These are phyloP conservation scores for Sakesphorus luctuosus DNA, from an alignment of 2,113 vertebrate genomes.

Conservation along the genomic window DNA sequence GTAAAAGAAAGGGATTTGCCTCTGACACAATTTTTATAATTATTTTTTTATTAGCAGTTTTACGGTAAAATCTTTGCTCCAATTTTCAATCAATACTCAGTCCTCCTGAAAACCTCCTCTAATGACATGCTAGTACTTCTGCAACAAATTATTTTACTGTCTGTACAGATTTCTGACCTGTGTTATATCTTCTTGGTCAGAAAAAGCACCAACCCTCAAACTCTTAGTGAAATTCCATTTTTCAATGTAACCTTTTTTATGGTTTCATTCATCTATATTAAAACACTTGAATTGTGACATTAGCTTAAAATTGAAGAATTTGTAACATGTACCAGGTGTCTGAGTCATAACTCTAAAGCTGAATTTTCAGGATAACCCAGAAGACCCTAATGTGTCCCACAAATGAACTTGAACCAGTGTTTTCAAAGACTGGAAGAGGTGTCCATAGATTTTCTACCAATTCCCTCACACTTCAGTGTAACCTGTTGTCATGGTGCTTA, in stretches of 20 bases:
- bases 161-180: not conserved
- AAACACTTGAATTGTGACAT: not conserved
- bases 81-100: not conserved
- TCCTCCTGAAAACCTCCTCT: not conserved
- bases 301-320: not conserved
- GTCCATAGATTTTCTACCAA: not conserved
- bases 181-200: not conserved
- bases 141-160: not conserved
- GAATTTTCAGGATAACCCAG: not conserved
- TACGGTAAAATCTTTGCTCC: not conserved
- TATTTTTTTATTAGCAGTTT: not conserved
- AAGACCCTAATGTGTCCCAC: not conserved
- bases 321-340: not conserved
- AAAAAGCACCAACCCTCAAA: not conserved
- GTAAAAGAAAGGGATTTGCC: not conserved
- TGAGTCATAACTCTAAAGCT: not conserved
- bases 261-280: not conserved
- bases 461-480: not conserved
- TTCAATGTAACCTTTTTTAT: not conserved
- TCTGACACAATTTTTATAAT: not conserved
- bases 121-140: not conserved
- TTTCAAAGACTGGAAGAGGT: not conserved
- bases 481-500: not conserved
- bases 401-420: not conserved
- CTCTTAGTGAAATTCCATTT: not conserved